phyloP scores from a whole-genome alignment of 2,888 invertebrate species.

The Limnephilus rhombicus region DNA sequence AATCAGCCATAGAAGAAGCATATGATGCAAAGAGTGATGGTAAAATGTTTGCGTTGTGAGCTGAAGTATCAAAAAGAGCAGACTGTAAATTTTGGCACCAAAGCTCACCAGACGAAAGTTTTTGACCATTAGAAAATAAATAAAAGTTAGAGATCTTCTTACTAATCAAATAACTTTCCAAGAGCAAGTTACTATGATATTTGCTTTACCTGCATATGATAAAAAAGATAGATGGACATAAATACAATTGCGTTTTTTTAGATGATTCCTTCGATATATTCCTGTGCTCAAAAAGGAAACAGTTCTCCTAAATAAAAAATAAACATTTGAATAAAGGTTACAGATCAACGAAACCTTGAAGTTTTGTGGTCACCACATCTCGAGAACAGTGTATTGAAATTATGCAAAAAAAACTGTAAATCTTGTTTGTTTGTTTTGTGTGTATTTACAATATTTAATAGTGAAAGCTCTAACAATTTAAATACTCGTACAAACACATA shows the following conservation, averaged over 20 bases:
- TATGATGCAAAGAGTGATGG: no score
- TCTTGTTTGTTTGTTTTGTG: neutral
- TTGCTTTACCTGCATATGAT: no score
- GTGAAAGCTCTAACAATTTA: neutral
- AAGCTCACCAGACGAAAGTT: no score
- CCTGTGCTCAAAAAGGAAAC: neutral
- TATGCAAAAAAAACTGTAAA: neutral
- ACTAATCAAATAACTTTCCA: no score
- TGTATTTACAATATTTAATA: neutral
- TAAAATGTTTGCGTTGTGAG: no score
- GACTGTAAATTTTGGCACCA: no score
- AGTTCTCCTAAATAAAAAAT: neutral
- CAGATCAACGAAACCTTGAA: neutral
- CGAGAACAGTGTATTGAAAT: neutral
- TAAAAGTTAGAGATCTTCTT: no score
- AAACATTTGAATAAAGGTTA: neutral
- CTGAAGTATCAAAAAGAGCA: no score
- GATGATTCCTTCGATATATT: neutral
- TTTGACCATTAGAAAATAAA: no score
- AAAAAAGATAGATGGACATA: no score
- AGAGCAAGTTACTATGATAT: no score
- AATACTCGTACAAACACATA: neutral
- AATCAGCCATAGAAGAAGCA: no score
- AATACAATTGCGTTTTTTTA: neutral
- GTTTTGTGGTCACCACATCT: neutral